A percentile compares a stretch with the other conserved stretches of the same genome.
These are phyloP conservation scores for Naja naja DNA, from an alignment of 2,113 vertebrate species.

Conservation along the genomic window DNA sequence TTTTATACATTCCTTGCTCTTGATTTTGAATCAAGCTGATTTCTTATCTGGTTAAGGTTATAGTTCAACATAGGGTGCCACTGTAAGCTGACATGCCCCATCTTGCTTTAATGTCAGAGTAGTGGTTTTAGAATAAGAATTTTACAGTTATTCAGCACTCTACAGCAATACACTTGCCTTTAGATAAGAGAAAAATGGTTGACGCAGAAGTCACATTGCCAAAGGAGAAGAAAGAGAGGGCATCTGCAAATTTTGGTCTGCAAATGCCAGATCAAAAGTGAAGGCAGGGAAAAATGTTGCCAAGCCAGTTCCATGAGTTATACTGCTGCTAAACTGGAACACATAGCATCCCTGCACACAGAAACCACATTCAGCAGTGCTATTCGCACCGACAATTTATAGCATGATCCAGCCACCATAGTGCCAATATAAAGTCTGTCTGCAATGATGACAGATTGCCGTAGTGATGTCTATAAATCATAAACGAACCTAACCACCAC, in stretches of 20 bases:
- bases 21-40: neutral
- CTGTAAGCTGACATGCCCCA: neutral
- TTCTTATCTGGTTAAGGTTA: neutral
- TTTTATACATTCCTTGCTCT: neutral
- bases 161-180: neutral
- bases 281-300: neutral
- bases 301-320: neutral
- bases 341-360: neutral
- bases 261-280: neutral
- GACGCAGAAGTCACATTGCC: neutral
- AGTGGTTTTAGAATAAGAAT: neutral
- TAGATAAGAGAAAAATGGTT: neutral
- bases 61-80: neutral
- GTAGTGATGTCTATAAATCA: neutral
- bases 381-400: neutral
- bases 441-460: neutral
- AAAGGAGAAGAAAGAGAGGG: neutral
- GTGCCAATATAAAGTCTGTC: neutral
- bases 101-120: neutral
- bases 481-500: neutral
- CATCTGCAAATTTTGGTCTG: neutral
- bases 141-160: neutral
- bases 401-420: neutral
- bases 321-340: neutral
- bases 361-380: neutral